Evolutionary conservation across 2,888 invertebrate genomes (phyloP), one percentile per base, ranked within the genome.

Genomic region (Limnephilus rhombicus): DNA sequence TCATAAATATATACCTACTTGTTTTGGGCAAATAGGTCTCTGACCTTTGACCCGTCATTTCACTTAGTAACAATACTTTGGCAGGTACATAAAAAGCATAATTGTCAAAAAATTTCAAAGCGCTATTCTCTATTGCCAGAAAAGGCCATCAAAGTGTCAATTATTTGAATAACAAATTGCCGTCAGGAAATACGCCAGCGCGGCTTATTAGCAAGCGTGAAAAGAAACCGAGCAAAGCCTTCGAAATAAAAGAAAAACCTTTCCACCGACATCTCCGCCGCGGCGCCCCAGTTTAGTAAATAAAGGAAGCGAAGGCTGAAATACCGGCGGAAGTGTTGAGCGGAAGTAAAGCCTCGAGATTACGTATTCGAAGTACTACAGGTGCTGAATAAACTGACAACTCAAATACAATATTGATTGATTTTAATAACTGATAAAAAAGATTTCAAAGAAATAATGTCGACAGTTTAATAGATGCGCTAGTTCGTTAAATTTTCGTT

Each of bases 151-250:
- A 68, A 68, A 68, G 68, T 68, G 68, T 68, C 68, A 68, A 68
- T 68, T 68, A 68, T 68, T 68, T 68, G 68, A 68, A 68, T 68
- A 68, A 68, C 68, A 68, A 68, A 68, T 68, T 68, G 68, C 68
- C 68, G 24, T 24, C 68, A 31, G 82, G 82, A 82, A 82, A 82
- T 82, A 34, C 34, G 82, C 29, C 82, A 82, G 82, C 82, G 82
- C 68, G 68, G 68, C 68, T 68, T 68, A 68, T 68, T 68, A 68
- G 68, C 24, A 68, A 68, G 68, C 68, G 24, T 9, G 53, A 68
- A n/a, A 24, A 68, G 24, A 68, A 68, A 68, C 68, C 68, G 5
- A 68, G 68, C 68, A n/a, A 68, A 68, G 68, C 68, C 68, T 68
- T n/a, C 68, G 24, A n/a, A 68, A 68, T 68, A 68, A 24, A 68